Evolutionary conservation across 2,888 invertebrate genomes (phyloP), one percentile per base, ranked within the genome.

Genomic region (Chrysomela aeneicollis): DNA sequence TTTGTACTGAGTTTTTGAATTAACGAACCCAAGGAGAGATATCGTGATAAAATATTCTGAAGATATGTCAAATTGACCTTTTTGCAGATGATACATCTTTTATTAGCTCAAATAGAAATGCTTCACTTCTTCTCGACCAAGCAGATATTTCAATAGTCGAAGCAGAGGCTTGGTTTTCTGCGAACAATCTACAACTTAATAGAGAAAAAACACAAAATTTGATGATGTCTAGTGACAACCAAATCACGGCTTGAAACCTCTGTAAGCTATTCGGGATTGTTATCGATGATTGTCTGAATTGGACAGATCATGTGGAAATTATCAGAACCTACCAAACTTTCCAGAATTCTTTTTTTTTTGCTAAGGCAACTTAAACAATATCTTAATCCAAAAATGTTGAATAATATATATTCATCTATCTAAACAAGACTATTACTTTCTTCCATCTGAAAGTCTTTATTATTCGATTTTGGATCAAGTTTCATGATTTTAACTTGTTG

Each of bases 71-170:
- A 47, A 17, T 47, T 47, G 47, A 9, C 4, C 47, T 18, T 15
- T 47, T 47, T 47, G 47, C 47, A 47, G 47, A 47, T 47, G 47
- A 42, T 42, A 42, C 42, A 42, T 42, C 42, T 42, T 17, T 42
- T 10, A 17, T 42, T 42, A 42, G 42, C 12, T 47, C 47, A 15
- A 47, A 47, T 47, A 47, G 15, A 6, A 17, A 47, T 19, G 5
- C n/a, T 47, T 9, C 12, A 47, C 47, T 47, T 47, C 17, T 47
- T 15, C 47, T 47, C n/a, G 47, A 47, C n/a, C 47, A 47, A 10
- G 35, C 35, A 35, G 35, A 10, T 5, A 35, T 9, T 12, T 2
- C 9, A 12, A 47, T 47, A 17, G 4, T 17, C 17, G 47, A 47
- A 47, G 47, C 47, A 2, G 47, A 47, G n/a, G 17, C 47, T 47